Percentiles rank a stretch among this genome's conserved stretches.
Evolutionary conservation across 2,888 invertebrate species (phyloP).

Genomic region (Lochmaea crataegi): DNA sequence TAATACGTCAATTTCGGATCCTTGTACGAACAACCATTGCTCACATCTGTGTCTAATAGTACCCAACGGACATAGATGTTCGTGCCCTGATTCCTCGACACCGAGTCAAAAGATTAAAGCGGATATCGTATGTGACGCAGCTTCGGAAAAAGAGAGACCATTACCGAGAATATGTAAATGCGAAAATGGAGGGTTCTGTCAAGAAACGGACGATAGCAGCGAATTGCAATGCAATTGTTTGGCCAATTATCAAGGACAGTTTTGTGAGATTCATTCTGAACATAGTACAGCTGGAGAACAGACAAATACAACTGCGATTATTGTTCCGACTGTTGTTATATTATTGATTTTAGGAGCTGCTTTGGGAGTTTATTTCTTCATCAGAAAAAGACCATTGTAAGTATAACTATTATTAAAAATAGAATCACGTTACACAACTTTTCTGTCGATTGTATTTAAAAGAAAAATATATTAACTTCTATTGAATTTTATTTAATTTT

Average conservation of each 20-base stretch:
- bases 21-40: conserved; percentile 80
- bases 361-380: conserved; percentile 83
- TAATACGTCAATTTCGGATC: conserved; percentile 77
- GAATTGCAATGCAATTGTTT: conserved; percentile 80
- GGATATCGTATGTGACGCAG: conserved; percentile 85
- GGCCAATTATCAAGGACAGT: conserved; percentile 77
- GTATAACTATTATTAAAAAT: conserved; percentile 56
- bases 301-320: conserved; percentile 77
- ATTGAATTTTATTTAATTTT: no score
- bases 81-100: conserved; percentile 84
- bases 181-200: conserved; percentile 87
- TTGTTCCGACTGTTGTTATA: conserved; percentile 85
- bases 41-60: conserved; percentile 93
- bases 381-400: conserved; percentile 88
- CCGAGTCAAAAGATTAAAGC: conserved; percentile 64
- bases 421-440: not conserved
- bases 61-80: conserved; percentile 88
- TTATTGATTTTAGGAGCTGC: conserved; percentile 78
- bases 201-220: conserved; percentile 68
- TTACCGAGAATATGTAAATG: conserved; percentile 85
- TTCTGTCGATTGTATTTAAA: no score
- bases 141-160: conserved; percentile 80
- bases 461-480: no score
- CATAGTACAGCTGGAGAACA: conserved; percentile 69
- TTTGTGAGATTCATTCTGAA: conserved; percentile 77